These are phyloP conservation scores for Drosophila maculinotata DNA, from an alignment of 2,888 invertebrate genomes.

Conservation along the genomic window DNA sequence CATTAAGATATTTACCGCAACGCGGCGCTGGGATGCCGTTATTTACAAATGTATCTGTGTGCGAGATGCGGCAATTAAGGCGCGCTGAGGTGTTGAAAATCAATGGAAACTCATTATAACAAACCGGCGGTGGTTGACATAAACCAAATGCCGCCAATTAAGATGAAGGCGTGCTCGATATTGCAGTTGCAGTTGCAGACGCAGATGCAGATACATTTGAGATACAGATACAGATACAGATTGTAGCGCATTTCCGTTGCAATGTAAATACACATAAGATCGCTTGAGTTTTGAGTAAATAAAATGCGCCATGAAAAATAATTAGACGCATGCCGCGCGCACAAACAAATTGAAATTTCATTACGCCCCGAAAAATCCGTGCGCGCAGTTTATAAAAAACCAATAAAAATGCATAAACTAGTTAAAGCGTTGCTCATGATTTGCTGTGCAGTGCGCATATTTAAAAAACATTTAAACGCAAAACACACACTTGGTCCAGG, in stretches of 20 bases:
- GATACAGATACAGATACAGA: constrained; percentile 22
- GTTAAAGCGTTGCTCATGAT: constrained; percentile 37
- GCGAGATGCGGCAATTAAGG: constrained; percentile 63
- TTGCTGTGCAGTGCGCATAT: constrained; percentile 34
- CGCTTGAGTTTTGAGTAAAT: constrained; percentile 71
- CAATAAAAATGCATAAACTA: constrained; percentile 71
- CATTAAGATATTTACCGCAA: constrained; percentile 68
- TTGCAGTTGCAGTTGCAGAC: constrained; percentile 36
- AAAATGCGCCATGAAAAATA: constrained; percentile 64
- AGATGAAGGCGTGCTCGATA: constrained; percentile 40
- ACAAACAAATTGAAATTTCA: constrained; percentile 53
- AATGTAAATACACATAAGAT: constrained; percentile 63
- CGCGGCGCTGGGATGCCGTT: constrained; percentile 18
- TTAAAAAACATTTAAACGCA: constrained; percentile 64
- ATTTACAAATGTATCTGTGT: constrained; percentile 45
- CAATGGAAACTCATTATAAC: constrained; percentile 80
- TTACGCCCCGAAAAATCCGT: constrained; percentile 17
- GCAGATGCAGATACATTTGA: neutral
- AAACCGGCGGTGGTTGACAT: constrained; percentile 83
- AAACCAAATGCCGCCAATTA: constrained; percentile 85
- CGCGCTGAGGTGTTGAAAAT: constrained; percentile 79
- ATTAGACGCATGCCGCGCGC: constrained; percentile 70
- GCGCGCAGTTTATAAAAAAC: constrained; percentile 48
- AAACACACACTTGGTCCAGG: constrained; percentile 15
- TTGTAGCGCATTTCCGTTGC: constrained; percentile 66